These are phyloP conservation scores for Tinamus major DNA, from an alignment of 2,797 vertebrate genomes.

Conservation along the genomic window DNA sequence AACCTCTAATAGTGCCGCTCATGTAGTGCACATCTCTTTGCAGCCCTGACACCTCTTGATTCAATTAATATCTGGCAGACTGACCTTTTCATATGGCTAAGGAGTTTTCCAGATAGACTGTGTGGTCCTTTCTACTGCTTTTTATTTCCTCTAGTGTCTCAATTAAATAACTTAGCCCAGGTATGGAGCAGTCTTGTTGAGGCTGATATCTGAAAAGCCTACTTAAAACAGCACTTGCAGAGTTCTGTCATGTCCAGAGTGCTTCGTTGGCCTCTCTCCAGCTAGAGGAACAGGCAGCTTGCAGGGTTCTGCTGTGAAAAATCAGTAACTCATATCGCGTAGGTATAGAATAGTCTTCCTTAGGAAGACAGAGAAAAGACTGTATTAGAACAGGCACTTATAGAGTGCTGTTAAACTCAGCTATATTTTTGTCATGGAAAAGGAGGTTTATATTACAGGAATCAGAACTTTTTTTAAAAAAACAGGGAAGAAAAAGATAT, in stretches of 20 bases:
- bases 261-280: neutral
- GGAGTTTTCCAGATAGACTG: neutral
- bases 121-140: neutral
- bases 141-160: neutral
- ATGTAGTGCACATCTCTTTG: neutral
- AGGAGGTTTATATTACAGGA: neutral
- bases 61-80: neutral
- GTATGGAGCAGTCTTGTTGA: conserved; percentile 25
- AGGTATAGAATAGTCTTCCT: neutral
- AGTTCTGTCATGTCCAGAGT: neutral
- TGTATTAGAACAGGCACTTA: neutral
- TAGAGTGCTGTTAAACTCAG: neutral
- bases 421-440: neutral
- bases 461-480: neutral
- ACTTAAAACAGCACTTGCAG: conserved; percentile 8
- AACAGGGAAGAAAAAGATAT: neutral
- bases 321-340: neutral
- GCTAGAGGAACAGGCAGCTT: neutral
- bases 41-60: neutral
- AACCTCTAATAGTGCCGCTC: neutral
- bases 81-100: neutral
- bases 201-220: conserved; percentile 19
- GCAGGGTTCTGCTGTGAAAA: neutral
- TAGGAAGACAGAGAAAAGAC: neutral
- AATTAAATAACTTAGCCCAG: neutral